Evolutionary conservation across 2,797 vertebrate species (phyloP).

Genomic region (Muscicapa comitata): DNA sequence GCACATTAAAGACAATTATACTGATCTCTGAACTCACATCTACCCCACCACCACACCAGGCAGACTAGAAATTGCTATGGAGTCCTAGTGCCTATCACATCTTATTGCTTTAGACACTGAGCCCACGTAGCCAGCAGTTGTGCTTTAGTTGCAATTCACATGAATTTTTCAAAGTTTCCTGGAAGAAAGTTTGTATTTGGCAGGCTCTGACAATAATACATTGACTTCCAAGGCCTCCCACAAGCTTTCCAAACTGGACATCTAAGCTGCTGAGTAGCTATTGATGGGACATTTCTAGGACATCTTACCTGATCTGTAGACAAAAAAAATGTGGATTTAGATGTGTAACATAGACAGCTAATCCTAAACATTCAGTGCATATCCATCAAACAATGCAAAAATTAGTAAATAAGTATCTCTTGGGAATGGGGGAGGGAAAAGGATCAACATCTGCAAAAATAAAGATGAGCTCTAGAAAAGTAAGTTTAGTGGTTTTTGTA

Average conservation of each 20-base stretch:
- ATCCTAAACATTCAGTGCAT: neutral
- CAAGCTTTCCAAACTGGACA: neutral
- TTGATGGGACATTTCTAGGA: neutral
- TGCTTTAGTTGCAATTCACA: neutral
- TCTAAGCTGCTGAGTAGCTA: neutral
- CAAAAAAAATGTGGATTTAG: neutral
- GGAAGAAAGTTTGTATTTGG: neutral
- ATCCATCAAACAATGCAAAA: neutral
- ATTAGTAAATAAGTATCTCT: neutral
- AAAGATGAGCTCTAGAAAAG: neutral
- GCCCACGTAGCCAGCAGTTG: neutral
- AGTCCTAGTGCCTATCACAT: fast-evolving
- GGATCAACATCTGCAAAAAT: neutral
- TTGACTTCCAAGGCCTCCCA: neutral
- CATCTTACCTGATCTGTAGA: neutral
- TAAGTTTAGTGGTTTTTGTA: slow-evolving; percentile 36
- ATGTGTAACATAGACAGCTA: neutral
- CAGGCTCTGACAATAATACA: neutral
- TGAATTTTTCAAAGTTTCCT: neutral
- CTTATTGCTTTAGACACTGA: slow-evolving; percentile 49
- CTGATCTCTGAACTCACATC: neutral
- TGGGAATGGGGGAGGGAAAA: fast-evolving
- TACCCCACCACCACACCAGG: neutral
- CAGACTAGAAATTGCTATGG: neutral
- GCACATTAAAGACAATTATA: neutral